A percentile compares a stretch with the other conserved stretches of the same genome.
These are phyloP conservation scores for Sitobion miscanthi DNA, from an alignment of 1,140 invertebrate genomes.

Conservation along the genomic window DNA sequence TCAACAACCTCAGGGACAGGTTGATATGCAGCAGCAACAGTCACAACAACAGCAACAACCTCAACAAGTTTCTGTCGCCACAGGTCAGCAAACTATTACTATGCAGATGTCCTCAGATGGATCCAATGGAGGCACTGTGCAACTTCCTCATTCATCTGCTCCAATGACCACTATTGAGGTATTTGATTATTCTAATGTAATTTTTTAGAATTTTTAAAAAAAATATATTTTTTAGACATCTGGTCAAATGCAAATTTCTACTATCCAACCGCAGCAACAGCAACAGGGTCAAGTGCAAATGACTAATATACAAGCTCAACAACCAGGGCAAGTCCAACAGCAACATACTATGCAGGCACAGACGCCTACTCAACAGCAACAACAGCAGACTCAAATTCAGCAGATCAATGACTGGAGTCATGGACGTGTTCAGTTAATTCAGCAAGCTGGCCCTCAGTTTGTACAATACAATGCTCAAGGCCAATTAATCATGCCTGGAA, in stretches of 20 bases:
- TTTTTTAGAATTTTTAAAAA: slow-evolving; percentile 58
- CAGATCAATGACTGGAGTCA: slow-evolving; percentile 58
- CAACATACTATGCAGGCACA: slow-evolving; percentile 62
- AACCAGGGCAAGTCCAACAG: slow-evolving; percentile 64
- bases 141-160: slow-evolving; percentile 62
- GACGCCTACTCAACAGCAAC: slow-evolving; percentile 54
- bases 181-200: not conserved
- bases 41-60: slow-evolving; percentile 62
- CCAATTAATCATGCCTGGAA: slow-evolving; percentile 65
- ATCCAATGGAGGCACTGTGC: slow-evolving; percentile 68
- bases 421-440: slow-evolving; percentile 56
- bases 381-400: slow-evolving; percentile 45
- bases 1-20: slow-evolving; percentile 60
- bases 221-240: slow-evolving; percentile 15
- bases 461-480: slow-evolving; percentile 65
- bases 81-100: slow-evolving; percentile 53
- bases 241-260: slow-evolving; percentile 53
- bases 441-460: slow-evolving; percentile 62
- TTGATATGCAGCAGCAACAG: slow-evolving; percentile 53
- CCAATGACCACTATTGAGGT: slow-evolving; percentile 60
- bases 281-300: slow-evolving; percentile 60
- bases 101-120: slow-evolving; percentile 62
- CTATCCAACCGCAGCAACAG: slow-evolving; percentile 44
- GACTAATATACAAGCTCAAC: slow-evolving; percentile 64
- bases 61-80: slow-evolving; percentile 61